Percentiles rank a stretch among this genome's conserved stretches.
These are phyloP conservation scores for Gopherus evgoodei DNA, from an alignment of 2,113 vertebrate genomes.

Conservation along the genomic window DNA sequence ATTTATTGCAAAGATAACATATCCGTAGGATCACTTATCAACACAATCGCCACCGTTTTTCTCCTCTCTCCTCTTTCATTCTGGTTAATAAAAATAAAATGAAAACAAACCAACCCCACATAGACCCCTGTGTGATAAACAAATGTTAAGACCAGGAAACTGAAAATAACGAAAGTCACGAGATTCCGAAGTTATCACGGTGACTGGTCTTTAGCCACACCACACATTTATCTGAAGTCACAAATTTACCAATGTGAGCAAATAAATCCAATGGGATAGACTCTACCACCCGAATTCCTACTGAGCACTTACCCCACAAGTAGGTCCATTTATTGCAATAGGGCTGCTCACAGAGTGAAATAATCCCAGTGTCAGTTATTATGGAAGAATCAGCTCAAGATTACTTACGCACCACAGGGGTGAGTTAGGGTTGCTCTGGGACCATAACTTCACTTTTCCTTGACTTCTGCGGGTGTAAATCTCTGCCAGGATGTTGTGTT, in stretches of 20 bases:
- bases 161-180: neutral
- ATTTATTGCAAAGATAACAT: fast-evolving
- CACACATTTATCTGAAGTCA: neutral
- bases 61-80: neutral
- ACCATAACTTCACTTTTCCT: neutral
- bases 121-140: neutral
- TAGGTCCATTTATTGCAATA: fast-evolving
- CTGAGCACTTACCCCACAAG: neutral
- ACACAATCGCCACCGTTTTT: neutral
- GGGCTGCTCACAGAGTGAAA: neutral
- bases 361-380: too few species aligned
- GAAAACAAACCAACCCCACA: neutral
- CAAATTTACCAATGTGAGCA: neutral
- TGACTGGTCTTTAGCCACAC: fast-evolving
- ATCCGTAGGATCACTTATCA: too few species aligned
- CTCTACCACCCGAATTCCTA: fast-evolving
- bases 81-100: neutral
- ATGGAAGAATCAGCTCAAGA: neutral
- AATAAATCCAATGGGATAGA: neutral
- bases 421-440: neutral
- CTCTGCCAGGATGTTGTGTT: neutral
- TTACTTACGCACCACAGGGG: too few species aligned
- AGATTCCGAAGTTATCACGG: neutral
- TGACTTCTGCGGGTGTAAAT: fast-evolving
- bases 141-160: fast-evolving